Base-by-base conservation (phyloP, 2,888 invertebrate species). In the Podotricha telesiphe region DNA sequence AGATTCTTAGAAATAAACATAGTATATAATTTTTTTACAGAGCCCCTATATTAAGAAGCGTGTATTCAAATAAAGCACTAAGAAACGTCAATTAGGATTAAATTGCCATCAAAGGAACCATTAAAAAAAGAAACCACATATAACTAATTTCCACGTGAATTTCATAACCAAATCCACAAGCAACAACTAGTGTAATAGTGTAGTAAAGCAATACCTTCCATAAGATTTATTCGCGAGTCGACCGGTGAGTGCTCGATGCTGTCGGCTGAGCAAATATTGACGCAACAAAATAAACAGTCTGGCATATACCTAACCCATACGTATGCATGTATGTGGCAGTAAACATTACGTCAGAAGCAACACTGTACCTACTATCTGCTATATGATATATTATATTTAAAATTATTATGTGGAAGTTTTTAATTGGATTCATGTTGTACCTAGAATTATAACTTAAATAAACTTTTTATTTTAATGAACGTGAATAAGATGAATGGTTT, bases 181-280 rank as follows among this genome's bases (percentile, higher is more conserved):
- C 0, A 42, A 22, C 8, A n/a, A 4, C n/a, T 22, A 59, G 20
- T 45, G 42, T 22, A 59, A 22, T 20, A 58, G 20, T 15, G 42
- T 42, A 28, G 6, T 28, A 28, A 28, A 28, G 28, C 28, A 28
- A 64, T 20, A 64, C 20, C 40, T 59, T 59, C 40, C 42, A 42
- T 17, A 19, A 62, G 47, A 68, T 69, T 70, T 67, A 70, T 66
- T 66, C 66, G 64, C 59, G 56, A 63, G 58, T 50, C 51, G 51
- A 17, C 48, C 66, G 59, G 65, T 71, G 58, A 71, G 71, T 65
- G 69, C 65, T 67, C 69, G 67, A 67, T 71, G 71, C 67, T 73
- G 67, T 70, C 73, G 65, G 71, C 66, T 71, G 69, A 69, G 64
- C 73, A 73, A 73, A 73, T 72, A 69, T 72, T 73, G 65, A 50